Evolutionary conservation across 2,797 vertebrate genomes (phyloP).

Genomic region (Danio jaintianensis): DNA sequence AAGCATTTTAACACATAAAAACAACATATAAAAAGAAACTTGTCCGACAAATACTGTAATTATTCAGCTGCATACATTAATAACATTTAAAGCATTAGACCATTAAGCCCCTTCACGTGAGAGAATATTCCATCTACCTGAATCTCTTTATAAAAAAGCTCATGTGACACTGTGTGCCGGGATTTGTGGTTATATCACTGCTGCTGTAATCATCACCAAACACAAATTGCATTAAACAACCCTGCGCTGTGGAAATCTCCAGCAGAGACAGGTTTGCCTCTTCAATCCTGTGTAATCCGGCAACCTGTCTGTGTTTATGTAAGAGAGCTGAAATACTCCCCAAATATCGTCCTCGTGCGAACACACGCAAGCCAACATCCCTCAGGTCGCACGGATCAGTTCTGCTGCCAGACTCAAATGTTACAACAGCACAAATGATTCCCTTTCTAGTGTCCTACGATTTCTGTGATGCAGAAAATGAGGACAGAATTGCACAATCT

Average conservation of each 20-base stretch:
- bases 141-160: slow-evolving; percentile 40
- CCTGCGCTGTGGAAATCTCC: slow-evolving; percentile 44
- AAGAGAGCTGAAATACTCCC: slow-evolving; percentile 52
- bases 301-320: slow-evolving; percentile 55
- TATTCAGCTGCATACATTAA: neutral
- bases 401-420: neutral
- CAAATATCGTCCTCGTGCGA: slow-evolving; percentile 24
- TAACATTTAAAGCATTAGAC: neutral
- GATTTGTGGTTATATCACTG: slow-evolving; percentile 52
- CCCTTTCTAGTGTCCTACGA: neutral
- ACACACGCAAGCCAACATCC: slow-evolving; percentile 21
- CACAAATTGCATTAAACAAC: slow-evolving; percentile 47
- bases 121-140: slow-evolving; percentile 10
- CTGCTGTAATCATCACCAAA: slow-evolving; percentile 51
- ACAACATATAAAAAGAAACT: neutral
- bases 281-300: slow-evolving; percentile 54
- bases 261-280: slow-evolving; percentile 51
- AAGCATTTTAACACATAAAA: neutral
- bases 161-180: slow-evolving; percentile 33
- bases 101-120: neutral
- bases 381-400: slow-evolving; percentile 18
- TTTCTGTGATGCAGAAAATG: too few species aligned
- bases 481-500: too few species aligned
- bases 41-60: neutral
- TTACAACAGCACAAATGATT: neutral